Evolutionary conservation across 2,888 invertebrate species (phyloP), one percentile per base, ranked within the genome.

Genomic region (Drosophila paracracens): DNA sequence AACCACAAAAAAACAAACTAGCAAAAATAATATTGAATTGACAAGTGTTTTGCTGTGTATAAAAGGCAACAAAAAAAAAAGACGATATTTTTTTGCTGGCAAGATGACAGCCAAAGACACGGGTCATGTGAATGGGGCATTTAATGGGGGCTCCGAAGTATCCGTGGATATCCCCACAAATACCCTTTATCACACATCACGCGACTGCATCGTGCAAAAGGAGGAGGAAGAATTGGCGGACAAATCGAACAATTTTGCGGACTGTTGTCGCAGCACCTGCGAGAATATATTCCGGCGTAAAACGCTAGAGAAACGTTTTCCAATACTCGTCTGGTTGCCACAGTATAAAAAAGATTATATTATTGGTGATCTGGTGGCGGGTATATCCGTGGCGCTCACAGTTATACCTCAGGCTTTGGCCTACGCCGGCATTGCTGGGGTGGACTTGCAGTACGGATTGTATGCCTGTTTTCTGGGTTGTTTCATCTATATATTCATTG

Each of bases 381-480:
- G 98, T 62, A 94, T 98, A 60, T 98, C 98, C 0, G 98, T 98
- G 31, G 98, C 98, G 10, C 65, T 93, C 60, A 93, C 93, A 11
- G 93, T 93, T 31, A 93, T 93, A 63, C 98, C 98, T 18, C 98
- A 98, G 93, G 96, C 97, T 21, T 93, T 97, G 75, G 97, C 97
- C 13, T 97, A 97, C 93, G 95, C 96, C 35, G 96, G 96, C 91
- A 96, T 97, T 70, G 97, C 97, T 40, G 96, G 96, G 25, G 93
- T 97, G 79, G 96, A 97, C 62, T 94, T 96, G 56, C 94, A 98
- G 96, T 97, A 97, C 93, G 99, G 99, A 51, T 94, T 99, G 67
- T 99, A 98, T 93, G 97, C 98, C 56, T 97, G 98, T 27, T 98
- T 98, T 93, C 93, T 98, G 87, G 98, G 98, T 62, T 97, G 97